Evolutionary conservation across 1,140 invertebrate species (phyloP).

Genomic region (Philotrypesis tridentata): DNA sequence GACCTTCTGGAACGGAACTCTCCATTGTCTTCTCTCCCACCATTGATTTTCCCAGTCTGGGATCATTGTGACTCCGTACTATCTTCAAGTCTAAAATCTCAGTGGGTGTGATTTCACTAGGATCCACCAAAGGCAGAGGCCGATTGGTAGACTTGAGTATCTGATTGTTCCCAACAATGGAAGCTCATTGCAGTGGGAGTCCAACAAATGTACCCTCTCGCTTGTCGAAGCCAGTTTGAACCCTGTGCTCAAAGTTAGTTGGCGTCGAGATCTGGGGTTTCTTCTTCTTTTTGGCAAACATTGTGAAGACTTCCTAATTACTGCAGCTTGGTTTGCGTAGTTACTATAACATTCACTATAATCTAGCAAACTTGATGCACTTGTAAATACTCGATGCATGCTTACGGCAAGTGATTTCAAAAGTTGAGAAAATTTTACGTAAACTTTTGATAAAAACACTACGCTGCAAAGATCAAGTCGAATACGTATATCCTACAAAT

Average conservation of each 20-base stretch:
- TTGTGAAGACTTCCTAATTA: constrained; percentile 66
- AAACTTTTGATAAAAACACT: not conserved
- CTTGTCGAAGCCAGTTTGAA: constrained; percentile 98
- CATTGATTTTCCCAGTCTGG: constrained; percentile 66
- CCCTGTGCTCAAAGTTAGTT: constrained; percentile 98
- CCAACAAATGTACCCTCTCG: constrained; percentile 96
- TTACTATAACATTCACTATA: constrained; percentile 30
- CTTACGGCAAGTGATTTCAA: constrained; percentile 20
- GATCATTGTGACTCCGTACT: constrained; percentile 84
- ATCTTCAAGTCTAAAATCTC: constrained; percentile 96
- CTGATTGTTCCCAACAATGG: constrained; percentile 92
- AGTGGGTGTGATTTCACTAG: constrained; percentile 96
- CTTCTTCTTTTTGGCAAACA: constrained; percentile 98
- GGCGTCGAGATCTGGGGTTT: constrained; percentile 97
- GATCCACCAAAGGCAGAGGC: constrained; percentile 95
- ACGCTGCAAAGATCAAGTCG: constrained; percentile 1
- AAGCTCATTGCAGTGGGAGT: constrained; percentile 95
- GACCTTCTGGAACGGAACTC: constrained; percentile 89
- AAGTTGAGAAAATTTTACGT: constrained; percentile 17
- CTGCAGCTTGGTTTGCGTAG: constrained; percentile 31
- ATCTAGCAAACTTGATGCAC: constrained; percentile 41
- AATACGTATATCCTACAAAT: constrained; percentile 26
- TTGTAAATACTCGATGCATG: constrained; percentile 30
- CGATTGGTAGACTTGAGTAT: constrained; percentile 90
- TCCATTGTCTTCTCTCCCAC: constrained; percentile 68